Evolutionary conservation across 2,888 invertebrate species (phyloP).

Genomic region (Phymatocera aterrima): DNA sequence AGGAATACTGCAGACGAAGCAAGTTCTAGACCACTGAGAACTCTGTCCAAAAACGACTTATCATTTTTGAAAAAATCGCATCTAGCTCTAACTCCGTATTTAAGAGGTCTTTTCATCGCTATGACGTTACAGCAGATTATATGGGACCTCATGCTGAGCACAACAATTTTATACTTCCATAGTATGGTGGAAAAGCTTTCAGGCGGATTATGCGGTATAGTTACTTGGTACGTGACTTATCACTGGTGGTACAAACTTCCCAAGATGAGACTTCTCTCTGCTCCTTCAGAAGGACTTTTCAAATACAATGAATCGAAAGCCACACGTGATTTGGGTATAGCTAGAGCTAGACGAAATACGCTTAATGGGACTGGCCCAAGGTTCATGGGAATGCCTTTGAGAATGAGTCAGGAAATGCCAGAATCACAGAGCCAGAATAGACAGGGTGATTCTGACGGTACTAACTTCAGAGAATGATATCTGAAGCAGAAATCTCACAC

Average conservation of each 20-base stretch:
- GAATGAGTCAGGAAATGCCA: conserved; percentile 64
- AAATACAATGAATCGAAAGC: conserved; percentile 82
- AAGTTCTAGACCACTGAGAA: conserved; percentile 81
- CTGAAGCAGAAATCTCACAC: too few relatives aligned
- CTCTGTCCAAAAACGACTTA: conserved; percentile 83
- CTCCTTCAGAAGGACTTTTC: conserved; percentile 88
- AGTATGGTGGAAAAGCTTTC: conserved; percentile 96
- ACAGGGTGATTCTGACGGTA: not conserved
- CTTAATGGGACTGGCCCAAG: conserved; percentile 71
- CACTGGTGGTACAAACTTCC: conserved; percentile 85
- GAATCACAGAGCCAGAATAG: conserved; percentile 49
- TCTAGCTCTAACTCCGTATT: conserved; percentile 87
- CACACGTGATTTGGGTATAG: conserved; percentile 52
- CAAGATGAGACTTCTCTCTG: conserved; percentile 78
- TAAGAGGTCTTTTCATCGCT: conserved; percentile 85
- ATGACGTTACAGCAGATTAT: conserved; percentile 88
- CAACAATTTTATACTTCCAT: conserved; percentile 96
- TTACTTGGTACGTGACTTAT: conserved; percentile 95
- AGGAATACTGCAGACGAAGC: conserved; percentile 79
- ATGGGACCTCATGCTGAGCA: conserved; percentile 97
- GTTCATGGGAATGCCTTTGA: conserved; percentile 90
- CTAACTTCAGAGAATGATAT: not conserved
- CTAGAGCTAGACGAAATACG: conserved; percentile 55
- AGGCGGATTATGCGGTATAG: conserved; percentile 90
- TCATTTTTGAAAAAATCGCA: conserved; percentile 84